phyloP scores from a whole-genome alignment of 2,113 vertebrate genomes.

The Gadus chalcogrammus region DNA sequence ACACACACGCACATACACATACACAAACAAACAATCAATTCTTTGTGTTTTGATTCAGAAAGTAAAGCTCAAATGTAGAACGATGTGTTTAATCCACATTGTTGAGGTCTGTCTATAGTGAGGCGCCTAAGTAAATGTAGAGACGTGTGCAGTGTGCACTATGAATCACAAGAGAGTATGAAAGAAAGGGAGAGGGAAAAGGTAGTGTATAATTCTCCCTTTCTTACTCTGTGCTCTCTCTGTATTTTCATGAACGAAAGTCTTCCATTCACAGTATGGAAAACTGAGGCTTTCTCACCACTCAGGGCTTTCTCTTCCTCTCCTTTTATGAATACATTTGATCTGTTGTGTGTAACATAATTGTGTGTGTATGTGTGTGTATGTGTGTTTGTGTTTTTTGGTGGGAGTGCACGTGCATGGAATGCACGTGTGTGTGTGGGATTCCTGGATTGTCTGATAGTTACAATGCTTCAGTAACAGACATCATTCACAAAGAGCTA shows the following conservation, averaged over 20 bases:
- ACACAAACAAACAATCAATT: no score
- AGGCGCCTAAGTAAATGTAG: no score
- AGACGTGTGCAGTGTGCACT: no score
- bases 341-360: neutral
- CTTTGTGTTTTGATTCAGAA: no score
- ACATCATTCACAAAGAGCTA: no score
- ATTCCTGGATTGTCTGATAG: no score
- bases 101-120: no score
- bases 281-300: constrained; percentile 9
- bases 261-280: constrained; percentile 20
- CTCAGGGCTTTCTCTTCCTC: neutral
- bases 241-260: constrained; percentile 5
- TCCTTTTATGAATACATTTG: neutral
- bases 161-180: no score
- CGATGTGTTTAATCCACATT: no score
- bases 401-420: constrained; percentile 1
- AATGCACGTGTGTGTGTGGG: no score
- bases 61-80: no score
- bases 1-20: constrained; percentile 5
- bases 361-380: neutral
- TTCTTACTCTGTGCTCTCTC: neutral
- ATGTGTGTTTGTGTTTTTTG: constrained; percentile 16
- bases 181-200: neutral
- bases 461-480: no score
- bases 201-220: neutral